These are phyloP conservation scores for Cossypha caffra DNA, from an alignment of 2,797 vertebrate species.

Conservation along the genomic window DNA sequence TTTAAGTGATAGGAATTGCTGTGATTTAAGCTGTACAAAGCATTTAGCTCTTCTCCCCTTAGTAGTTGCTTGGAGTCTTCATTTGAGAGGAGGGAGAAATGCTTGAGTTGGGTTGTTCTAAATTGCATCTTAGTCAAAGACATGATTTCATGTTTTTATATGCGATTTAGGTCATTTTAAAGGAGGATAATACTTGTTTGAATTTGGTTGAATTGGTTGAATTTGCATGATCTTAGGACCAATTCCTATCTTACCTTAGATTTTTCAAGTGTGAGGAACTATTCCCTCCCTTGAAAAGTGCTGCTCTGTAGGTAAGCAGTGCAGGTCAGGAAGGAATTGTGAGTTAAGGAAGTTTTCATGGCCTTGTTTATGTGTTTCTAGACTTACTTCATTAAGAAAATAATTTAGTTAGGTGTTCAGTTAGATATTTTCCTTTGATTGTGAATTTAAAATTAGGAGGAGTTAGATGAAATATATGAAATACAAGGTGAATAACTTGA, in stretches of 20 bases:
- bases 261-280: not conserved
- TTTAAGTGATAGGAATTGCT: not conserved
- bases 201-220: not conserved
- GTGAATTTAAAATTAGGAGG: not conserved
- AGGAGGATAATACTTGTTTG: not conserved
- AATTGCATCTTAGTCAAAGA: not conserved
- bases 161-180: not conserved
- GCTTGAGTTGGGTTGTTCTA: not conserved
- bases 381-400: not conserved
- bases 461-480: not conserved
- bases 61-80: not conserved
- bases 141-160: not conserved
- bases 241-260: not conserved
- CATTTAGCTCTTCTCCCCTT: not conserved
- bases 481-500: not conserved
- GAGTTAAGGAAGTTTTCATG: not conserved
- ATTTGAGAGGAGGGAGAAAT: not conserved
- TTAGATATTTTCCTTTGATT: not conserved
- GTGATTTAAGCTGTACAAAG: not conserved
- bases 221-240: not conserved
- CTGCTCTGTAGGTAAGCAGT: not conserved
- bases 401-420: not conserved
- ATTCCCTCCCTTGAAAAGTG: not conserved
- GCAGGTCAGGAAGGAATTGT: not conserved
- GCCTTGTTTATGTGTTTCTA: not conserved